A percentile compares a stretch with the other conserved stretches of the same genome.
Evolutionary conservation across 2,888 invertebrate species (phyloP).

Genomic region (Drosophila acutilabella): DNA sequence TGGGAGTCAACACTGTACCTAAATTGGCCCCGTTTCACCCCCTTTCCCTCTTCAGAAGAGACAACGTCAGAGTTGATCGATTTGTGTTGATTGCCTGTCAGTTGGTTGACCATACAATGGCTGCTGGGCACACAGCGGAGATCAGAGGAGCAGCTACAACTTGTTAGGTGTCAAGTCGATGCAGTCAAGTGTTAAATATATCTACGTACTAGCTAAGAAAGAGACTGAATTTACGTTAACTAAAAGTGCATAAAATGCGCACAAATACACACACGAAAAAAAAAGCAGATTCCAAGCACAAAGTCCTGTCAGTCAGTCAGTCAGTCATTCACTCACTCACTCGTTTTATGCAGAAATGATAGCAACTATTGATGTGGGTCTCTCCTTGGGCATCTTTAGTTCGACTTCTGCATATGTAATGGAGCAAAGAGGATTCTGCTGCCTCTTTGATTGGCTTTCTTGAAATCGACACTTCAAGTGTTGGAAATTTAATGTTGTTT

Average conservation of each 20-base stretch:
- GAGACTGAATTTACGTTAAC: slow-evolving; percentile 71
- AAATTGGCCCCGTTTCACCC: slow-evolving; percentile 67
- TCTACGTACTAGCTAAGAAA: slow-evolving; percentile 32
- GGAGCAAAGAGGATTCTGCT: slow-evolving; percentile 31
- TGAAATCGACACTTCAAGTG: slow-evolving; percentile 67
- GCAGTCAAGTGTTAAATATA: slow-evolving; percentile 81
- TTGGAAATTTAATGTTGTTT: slow-evolving; percentile 56
- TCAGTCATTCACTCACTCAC: slow-evolving; percentile 52
- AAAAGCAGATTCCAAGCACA: slow-evolving; percentile 14
- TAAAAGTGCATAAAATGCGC: slow-evolving; percentile 77
- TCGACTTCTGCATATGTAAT: slow-evolving; percentile 54
- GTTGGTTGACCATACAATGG: slow-evolving; percentile 60
- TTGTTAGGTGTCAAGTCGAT: slow-evolving; percentile 72
- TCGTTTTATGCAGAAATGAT: slow-evolving; percentile 63
- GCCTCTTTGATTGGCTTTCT: slow-evolving; percentile 61
- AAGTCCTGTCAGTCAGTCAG: slow-evolving; percentile 58
- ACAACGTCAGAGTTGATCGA: slow-evolving; percentile 63
- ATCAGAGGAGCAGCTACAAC: slow-evolving; percentile 38
- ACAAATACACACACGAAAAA: slow-evolving; percentile 19
- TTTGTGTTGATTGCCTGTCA: slow-evolving; percentile 79
- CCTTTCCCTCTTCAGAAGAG: slow-evolving; percentile 10
- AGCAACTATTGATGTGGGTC: slow-evolving; percentile 55
- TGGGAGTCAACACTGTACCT: slow-evolving; percentile 49
- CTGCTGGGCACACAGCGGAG: slow-evolving; percentile 40
- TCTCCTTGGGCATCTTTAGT: slow-evolving; percentile 41